Evolutionary conservation across 1,140 invertebrate species (phyloP).

Genomic region (Delia radicum): DNA sequence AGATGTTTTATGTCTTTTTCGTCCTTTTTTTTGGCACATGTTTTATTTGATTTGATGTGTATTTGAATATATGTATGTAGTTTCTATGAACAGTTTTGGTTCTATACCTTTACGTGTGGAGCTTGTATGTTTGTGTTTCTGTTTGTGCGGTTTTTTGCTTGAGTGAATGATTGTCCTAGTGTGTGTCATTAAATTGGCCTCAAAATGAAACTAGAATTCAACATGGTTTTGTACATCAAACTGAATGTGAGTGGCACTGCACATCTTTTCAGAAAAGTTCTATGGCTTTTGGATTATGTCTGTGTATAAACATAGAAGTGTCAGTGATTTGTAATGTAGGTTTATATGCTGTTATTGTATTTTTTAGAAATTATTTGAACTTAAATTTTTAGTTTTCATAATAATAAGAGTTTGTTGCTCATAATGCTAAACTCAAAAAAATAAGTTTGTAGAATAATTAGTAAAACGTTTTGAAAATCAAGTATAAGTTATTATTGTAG

Average conservation of each 20-base stretch:
- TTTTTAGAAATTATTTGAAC: too few species aligned
- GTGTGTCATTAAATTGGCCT: conserved; percentile 19
- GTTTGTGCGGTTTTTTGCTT: background rate
- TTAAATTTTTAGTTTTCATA: too few species aligned
- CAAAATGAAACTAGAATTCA: conserved; percentile 20
- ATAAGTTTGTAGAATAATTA: too few species aligned
- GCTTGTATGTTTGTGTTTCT: background rate
- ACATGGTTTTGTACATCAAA: background rate
- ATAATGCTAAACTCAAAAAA: too few species aligned
- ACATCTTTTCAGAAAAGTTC: background rate
- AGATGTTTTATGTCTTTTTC: background rate
- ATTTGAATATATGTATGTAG: background rate
- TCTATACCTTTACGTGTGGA: background rate
- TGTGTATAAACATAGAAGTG: background rate
- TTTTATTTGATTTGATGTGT: background rate
- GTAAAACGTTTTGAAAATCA: too few species aligned
- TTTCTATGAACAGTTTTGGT: background rate
- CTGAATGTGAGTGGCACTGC: background rate
- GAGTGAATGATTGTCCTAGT: background rate
- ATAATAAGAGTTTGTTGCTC: too few species aligned
- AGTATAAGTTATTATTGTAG: too few species aligned
- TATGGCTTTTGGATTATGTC: background rate
- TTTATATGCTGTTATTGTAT: too few species aligned
- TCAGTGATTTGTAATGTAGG: background rate
- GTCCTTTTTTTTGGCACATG: background rate